Percentiles rank a stretch among this genome's conserved stretches.
Conservation (phyloP, 2,888 invertebrate species). For the Stenodera caucasica region DNA sequence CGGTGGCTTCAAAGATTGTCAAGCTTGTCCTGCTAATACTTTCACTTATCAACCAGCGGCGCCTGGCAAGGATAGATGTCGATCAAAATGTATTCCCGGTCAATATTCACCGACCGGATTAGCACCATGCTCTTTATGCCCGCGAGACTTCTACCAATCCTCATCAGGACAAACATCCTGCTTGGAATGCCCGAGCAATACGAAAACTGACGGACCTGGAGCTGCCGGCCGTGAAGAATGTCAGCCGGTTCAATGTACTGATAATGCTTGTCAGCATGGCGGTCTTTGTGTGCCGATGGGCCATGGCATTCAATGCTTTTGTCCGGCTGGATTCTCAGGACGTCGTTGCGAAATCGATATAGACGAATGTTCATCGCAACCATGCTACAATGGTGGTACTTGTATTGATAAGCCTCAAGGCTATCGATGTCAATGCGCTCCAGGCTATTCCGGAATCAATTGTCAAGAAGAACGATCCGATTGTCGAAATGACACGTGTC, state of each 20-base stretch:
- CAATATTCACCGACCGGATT: constrained; percentile 91
- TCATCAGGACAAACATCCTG: constrained; percentile 82
- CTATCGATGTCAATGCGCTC: constrained; percentile 84
- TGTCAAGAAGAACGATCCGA: constrained; percentile 93
- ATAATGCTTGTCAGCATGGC: constrained; percentile 87
- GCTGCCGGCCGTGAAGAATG: constrained; percentile 85
- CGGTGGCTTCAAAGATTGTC: constrained; percentile 91
- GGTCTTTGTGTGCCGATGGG: constrained; percentile 87
- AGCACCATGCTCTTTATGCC: constrained; percentile 91
- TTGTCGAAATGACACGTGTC: constrained; percentile 87
- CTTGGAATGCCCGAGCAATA: constrained; percentile 87
- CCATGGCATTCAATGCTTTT: constrained; percentile 88
- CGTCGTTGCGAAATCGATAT: constrained; percentile 92
- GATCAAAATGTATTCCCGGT: constrained; percentile 87
- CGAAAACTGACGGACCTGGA: constrained; percentile 80
- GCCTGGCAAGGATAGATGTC: constrained; percentile 76
- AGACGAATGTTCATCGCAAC: constrained; percentile 91
- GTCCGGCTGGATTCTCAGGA: constrained; percentile 93
- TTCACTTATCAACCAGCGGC: constrained; percentile 93
- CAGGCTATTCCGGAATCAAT: constrained; percentile 88
- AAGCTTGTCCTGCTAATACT: constrained; percentile 86
- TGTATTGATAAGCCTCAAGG: constrained; percentile 93
- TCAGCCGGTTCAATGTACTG: constrained; percentile 82
- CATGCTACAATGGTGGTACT: constrained; percentile 90
- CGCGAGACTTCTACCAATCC: constrained; percentile 89